Evolutionary conservation across 2,888 invertebrate genomes (phyloP).

Genomic region (Apamea crenata): DNA sequence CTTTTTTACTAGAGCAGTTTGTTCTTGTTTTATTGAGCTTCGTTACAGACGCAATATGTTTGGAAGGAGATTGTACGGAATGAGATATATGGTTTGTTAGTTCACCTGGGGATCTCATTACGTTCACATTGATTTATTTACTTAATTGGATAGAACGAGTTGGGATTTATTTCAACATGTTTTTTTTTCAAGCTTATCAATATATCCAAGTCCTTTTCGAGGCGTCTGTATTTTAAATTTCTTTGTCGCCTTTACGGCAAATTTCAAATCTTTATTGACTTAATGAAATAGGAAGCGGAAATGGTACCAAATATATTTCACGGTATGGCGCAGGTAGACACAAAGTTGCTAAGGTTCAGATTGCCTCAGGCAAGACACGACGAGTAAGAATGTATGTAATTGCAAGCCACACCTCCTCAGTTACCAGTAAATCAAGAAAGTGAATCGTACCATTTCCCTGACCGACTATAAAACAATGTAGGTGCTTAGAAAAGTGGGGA

Average conservation of each 20-base stretch:
- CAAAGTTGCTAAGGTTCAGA: conserved; percentile 11
- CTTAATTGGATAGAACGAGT: conserved; percentile 7
- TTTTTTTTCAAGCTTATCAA: background rate
- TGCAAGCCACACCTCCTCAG: conserved; percentile 54
- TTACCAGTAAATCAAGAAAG: conserved; percentile 64
- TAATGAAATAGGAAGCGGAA: conserved; percentile 5
- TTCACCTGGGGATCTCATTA: conserved; percentile 33
- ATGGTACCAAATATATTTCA: conserved; percentile 7
- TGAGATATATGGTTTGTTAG: conserved; percentile 43
- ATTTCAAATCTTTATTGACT: background rate
- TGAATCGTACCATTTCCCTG: conserved; percentile 44
- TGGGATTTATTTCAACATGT: background rate
- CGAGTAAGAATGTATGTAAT: conserved; percentile 48
- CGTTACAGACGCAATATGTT: conserved; percentile 54
- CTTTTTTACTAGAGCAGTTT: conserved; percentile 59
- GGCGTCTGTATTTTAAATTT: too few species aligned
- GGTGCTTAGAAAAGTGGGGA: background rate
- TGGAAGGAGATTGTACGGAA: conserved; percentile 34
- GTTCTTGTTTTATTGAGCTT: conserved; percentile 60
- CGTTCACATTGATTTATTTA: conserved; percentile 22
- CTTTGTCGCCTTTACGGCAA: background rate
- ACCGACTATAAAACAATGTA: conserved; percentile 38
- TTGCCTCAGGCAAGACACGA: conserved; percentile 36
- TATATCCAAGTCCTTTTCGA: background rate
- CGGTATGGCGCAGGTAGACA: conserved; percentile 1